These are phyloP conservation scores for Illadopsis cleaveri DNA, from an alignment of 2,113 vertebrate genomes.

Conservation along the genomic window DNA sequence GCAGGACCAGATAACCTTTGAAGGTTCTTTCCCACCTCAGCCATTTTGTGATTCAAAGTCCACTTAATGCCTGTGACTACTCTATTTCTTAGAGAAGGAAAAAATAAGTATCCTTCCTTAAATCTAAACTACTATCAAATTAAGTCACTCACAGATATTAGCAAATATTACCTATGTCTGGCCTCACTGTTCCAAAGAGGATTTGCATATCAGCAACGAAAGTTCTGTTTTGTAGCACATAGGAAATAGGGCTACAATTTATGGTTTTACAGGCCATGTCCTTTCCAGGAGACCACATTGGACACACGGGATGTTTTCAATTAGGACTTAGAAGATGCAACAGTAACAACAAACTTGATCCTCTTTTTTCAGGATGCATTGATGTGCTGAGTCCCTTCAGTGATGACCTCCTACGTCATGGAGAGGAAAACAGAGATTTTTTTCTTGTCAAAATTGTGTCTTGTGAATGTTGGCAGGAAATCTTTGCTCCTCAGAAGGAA, in stretches of 20 bases:
- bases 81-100: neutral
- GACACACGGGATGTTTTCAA: neutral
- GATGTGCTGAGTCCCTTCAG: neutral
- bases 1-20: neutral
- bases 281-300: neutral
- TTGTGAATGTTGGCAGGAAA: neutral
- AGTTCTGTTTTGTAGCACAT: neutral
- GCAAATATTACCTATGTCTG: neutral
- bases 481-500: neutral
- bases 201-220: neutral
- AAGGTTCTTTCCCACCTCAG: neutral
- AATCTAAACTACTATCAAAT: neutral
- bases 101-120: neutral
- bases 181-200: rapidly evolving
- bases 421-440: neutral
- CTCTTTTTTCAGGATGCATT: neutral
- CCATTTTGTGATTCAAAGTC: neutral
- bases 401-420: neutral
- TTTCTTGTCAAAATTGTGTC: neutral
- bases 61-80: neutral
- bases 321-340: neutral
- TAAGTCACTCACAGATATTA: neutral
- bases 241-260: neutral
- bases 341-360: neutral
- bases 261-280: neutral